Base-by-base conservation (phyloP, 2,888 invertebrate species). In the Baronia brevicornis region DNA sequence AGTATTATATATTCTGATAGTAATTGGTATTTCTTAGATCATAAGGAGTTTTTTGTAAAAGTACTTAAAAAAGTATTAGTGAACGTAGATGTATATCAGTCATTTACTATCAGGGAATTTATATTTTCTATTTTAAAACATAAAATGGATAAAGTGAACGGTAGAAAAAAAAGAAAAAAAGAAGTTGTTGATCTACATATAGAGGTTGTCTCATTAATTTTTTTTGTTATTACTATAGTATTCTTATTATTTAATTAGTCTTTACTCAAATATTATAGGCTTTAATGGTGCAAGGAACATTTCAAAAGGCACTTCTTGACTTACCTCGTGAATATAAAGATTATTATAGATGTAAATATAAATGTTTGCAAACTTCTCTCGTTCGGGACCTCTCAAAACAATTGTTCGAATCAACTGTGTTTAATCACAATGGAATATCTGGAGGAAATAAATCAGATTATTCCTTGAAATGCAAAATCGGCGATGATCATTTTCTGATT, bases 371-470 rank as follows among this genome's bases (percentile, higher is more conserved):
- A 56, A 47, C 77, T 58, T 36, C 47, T 33, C 43, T 49, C 39
- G 53, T 74, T 1, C 54, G 73, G 28, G 51, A 66, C 12, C 39
- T 68, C n/a, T 55, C 77, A 2, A 57, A 56, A 32, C 33, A 52
- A 8, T 39, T 69, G 8, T 72, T 74, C 58, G 69, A 78, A 45
- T 40, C 49, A 5, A 75, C 68, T 5, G 6, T 52, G 5, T 72
- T 74, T 51, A 48, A 68, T 8, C 51, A 66, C 13, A 28, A 4
- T 1, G 67, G 65, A 1, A 29, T 69, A 1, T 62, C 52, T 22
- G 93, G 91, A 14, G 86, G 85, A 4, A 92, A 91, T 54, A 68
- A 71, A 28, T 79, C 75, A 3, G 62, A 84, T 3, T 46, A 52
- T 18, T 65, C 89, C 28, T 60, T 89, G 10, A 68, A 84, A 48